These are phyloP conservation scores for Stercorarius parasiticus DNA, from an alignment of 2,113 vertebrate genomes.

Conservation along the genomic window DNA sequence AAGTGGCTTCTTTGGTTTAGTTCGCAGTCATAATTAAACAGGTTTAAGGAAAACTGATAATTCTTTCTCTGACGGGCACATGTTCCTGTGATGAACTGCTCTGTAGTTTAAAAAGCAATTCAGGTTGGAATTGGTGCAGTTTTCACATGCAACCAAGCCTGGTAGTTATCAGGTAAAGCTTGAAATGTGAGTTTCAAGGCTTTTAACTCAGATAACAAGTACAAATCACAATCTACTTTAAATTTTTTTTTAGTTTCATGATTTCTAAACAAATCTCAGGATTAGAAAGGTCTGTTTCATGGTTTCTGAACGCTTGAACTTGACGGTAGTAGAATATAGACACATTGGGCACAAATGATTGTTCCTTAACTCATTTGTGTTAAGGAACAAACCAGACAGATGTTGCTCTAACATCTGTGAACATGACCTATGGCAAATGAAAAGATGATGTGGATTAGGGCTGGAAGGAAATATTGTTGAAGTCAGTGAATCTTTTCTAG, in stretches of 20 bases:
- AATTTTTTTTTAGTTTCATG: background rate
- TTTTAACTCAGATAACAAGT: background rate
- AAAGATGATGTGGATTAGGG: background rate
- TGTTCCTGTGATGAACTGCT: background rate
- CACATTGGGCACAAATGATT: background rate
- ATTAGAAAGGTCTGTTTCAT: background rate
- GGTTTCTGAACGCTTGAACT: background rate
- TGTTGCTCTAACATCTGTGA: background rate
- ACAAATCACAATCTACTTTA: background rate
- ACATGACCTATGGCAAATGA: background rate
- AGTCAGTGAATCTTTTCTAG: background rate
- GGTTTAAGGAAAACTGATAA: background rate
- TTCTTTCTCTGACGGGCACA: background rate
- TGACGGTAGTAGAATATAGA: background rate
- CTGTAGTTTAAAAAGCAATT: background rate
- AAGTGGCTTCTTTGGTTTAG: background rate
- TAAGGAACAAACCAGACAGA: background rate
- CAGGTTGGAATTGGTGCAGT: background rate
- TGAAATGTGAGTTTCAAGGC: background rate
- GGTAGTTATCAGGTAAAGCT: background rate
- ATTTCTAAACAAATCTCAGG: background rate
- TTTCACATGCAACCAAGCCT: background rate
- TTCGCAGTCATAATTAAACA: background rate
- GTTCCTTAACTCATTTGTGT: background rate
- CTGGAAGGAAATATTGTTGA: background rate